Evolutionary conservation across 2,113 vertebrate genomes (phyloP).

Genomic region (Danio rerio): GRCz12tu NC_133181.1:59849501-59850000

Average conservation of each 20-base stretch:
- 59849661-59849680: background rate
- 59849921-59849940: background rate
- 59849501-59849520: conserved; percentile 21
- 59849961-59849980: background rate
- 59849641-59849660: conserved; percentile 16
- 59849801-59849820: background rate
- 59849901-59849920: background rate
- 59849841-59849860: conserved; percentile 5
- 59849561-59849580: conserved; percentile 50
- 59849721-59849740: conserved; percentile 17
- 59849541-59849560: conserved; percentile 35
- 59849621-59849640: conserved; percentile 19
- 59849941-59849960: background rate
- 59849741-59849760: background rate
- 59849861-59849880: conserved; percentile 1
- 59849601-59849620: conserved; percentile 48
- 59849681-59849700: background rate
- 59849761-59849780: background rate
- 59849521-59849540: conserved; percentile 48
- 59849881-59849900: background rate
- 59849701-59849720: conserved; percentile 15
- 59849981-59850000: background rate
- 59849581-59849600: conserved; percentile 40
- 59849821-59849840: conserved; percentile 1
- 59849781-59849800: background rate